phyloP scores from a whole-genome alignment of 2,113 vertebrate genomes.

The Carollia perspicillata region DNA sequence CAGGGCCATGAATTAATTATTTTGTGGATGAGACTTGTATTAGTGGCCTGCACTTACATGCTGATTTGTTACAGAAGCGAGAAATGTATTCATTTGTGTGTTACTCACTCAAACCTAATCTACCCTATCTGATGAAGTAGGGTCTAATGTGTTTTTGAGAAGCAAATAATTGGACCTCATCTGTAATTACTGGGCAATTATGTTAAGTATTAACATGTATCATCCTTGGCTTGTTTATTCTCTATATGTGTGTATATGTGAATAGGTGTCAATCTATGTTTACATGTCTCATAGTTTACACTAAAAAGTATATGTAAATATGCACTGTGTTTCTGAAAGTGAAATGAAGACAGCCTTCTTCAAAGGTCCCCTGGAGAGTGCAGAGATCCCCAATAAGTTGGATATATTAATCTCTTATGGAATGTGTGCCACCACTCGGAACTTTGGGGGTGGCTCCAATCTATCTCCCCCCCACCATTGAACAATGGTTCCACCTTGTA shows the following conservation, averaged over 20 bases:
- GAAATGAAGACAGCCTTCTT: not conserved
- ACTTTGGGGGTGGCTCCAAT: not conserved
- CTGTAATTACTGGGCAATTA: not conserved
- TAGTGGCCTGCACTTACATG: not conserved
- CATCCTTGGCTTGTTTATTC: not conserved
- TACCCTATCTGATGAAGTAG: not conserved
- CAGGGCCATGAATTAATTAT: not conserved
- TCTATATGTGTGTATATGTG: not conserved
- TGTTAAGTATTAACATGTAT: not conserved
- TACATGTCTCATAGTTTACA: not conserved
- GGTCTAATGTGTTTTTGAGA: not conserved
- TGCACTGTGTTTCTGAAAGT: not conserved
- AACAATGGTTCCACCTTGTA: not conserved
- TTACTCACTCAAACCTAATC: not conserved
- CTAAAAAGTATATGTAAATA: not conserved
- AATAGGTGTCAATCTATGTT: not conserved
- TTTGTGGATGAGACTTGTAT: not conserved
- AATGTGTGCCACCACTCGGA: not conserved
- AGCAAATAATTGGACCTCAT: not conserved
- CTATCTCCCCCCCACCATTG: too few species aligned
- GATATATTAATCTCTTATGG: not conserved
- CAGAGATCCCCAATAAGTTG: not conserved
- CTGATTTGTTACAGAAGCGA: not conserved
- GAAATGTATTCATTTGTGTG: not conserved
- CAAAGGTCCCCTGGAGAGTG: not conserved